A percentile compares a stretch with the other conserved stretches of the same genome.
Conservation (phyloP, 2,797 vertebrate genomes). For the Siniperca scherzeri region DNA sequence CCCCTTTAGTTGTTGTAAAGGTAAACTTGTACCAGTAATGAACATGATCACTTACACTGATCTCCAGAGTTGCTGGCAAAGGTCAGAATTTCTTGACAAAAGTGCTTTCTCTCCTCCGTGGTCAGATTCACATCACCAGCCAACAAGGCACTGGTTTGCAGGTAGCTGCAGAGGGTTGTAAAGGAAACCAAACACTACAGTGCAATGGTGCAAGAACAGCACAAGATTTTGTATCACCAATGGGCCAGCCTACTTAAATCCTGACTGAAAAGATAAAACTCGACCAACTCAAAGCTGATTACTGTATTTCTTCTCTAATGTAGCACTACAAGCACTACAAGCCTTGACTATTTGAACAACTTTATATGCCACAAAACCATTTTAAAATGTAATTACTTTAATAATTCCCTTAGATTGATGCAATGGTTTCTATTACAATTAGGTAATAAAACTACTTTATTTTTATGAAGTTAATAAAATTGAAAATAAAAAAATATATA, state of each 20-base stretch:
- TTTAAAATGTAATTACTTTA: neutral
- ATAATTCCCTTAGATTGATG: neutral
- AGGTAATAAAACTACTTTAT: no score
- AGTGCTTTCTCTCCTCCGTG: slow-evolving; percentile 90
- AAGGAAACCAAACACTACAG: slow-evolving; percentile 80
- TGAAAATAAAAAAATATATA: neutral
- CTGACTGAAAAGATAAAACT: neutral
- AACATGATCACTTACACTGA: slow-evolving; percentile 81
- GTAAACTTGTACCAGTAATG: neutral
- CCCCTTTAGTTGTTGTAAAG: neutral
- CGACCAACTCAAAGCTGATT: neutral
- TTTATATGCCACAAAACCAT: neutral
- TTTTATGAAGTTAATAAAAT: neutral
- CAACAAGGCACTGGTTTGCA: slow-evolving; percentile 95
- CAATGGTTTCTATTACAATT: neutral
- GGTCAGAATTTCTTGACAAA: slow-evolving; percentile 94
- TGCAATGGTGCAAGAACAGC: neutral
- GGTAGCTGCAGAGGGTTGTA: slow-evolving; percentile 88
- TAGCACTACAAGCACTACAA: neutral
- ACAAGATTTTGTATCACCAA: neutral
- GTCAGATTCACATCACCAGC: slow-evolving; percentile 91
- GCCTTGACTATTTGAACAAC: neutral
- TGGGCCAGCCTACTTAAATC: neutral
- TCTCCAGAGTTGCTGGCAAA: slow-evolving; percentile 85
- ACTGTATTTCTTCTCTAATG: neutral